Percentiles rank a stretch among this genome's conserved stretches.
Evolutionary conservation across 2,113 vertebrate species (phyloP).

Genomic region (Echinops telfairi): DNA sequence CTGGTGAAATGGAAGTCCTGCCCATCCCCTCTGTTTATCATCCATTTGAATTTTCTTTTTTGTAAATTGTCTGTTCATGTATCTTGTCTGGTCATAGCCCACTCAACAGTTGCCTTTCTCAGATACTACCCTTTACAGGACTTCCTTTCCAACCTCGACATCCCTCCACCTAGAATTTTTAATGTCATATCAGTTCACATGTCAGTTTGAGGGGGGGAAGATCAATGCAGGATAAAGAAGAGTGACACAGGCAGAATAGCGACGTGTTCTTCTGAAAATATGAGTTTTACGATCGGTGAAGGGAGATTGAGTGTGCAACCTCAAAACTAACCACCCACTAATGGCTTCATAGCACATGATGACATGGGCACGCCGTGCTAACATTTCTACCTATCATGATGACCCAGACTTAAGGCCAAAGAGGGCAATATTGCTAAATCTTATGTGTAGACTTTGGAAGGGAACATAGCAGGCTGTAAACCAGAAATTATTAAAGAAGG

Average conservation of each 20-base stretch:
- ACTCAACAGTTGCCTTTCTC: background rate
- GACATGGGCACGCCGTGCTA: background rate
- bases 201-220: background rate
- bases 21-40: background rate
- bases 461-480: slow-evolving; percentile 29
- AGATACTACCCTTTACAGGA: background rate
- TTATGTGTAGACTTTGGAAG: background rate
- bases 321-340: background rate
- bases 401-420: background rate
- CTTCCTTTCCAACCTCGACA: background rate
- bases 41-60: slow-evolving; percentile 18
- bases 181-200: slow-evolving; percentile 38
- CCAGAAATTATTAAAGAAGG: background rate
- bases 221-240: slow-evolving; percentile 38
- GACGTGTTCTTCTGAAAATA: slow-evolving; percentile 47
- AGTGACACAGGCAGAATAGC: background rate
- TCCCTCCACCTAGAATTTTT: background rate
- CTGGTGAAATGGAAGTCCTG: background rate
- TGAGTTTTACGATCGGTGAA: background rate
- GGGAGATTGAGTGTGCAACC: background rate
- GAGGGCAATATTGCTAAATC: background rate
- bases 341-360: background rate
- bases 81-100: background rate
- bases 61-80: background rate
- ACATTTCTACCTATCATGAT: slow-evolving; percentile 14